A percentile compares a stretch with the other conserved stretches of the same genome.
Evolutionary conservation across 2,888 invertebrate species (phyloP).

Genomic region (Spatulosminthurus flaviceps): DNA sequence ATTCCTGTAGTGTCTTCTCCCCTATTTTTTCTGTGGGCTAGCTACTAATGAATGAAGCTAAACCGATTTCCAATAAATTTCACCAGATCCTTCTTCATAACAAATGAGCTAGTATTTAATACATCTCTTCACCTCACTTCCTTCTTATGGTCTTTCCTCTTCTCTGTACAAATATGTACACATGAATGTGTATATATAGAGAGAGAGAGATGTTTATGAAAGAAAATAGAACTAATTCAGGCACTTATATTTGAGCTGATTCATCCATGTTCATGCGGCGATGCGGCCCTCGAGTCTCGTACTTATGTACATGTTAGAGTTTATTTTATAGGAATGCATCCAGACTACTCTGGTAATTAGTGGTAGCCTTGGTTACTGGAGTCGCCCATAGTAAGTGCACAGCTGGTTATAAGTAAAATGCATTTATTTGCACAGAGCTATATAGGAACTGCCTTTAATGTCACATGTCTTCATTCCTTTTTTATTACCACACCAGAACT

Average conservation of each 20-base stretch:
- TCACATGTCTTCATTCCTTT: too few species aligned
- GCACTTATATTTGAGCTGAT: background rate
- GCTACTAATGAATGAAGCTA: slow-evolving; percentile 41
- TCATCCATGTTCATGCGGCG: background rate
- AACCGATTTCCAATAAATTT: slow-evolving; percentile 36
- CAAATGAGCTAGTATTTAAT: slow-evolving; percentile 31
- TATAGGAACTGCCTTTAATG: too few species aligned
- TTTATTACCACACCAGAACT: too few species aligned
- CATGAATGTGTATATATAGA: background rate
- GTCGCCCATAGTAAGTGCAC: too few species aligned
- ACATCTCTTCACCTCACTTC: background rate
- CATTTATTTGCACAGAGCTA: too few species aligned
- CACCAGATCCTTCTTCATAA: slow-evolving; percentile 19
- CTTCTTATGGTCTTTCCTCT: too few species aligned
- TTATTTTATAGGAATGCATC: background rate
- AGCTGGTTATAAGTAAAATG: too few species aligned
- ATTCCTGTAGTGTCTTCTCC: background rate
- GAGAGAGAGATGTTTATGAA: too few species aligned
- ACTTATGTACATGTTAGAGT: too few species aligned
- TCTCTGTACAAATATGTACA: too few species aligned
- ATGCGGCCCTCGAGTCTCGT: background rate
- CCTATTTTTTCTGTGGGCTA: slow-evolving; percentile 16
- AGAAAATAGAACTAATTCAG: too few species aligned
- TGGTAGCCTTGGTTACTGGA: background rate
- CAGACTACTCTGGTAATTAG: slow-evolving; percentile 10